Percentiles rank a stretch among this genome's conserved stretches.
Conservation (phyloP, 2,797 vertebrate genomes). For the Poeciliopsis paucimaculata region DNA sequence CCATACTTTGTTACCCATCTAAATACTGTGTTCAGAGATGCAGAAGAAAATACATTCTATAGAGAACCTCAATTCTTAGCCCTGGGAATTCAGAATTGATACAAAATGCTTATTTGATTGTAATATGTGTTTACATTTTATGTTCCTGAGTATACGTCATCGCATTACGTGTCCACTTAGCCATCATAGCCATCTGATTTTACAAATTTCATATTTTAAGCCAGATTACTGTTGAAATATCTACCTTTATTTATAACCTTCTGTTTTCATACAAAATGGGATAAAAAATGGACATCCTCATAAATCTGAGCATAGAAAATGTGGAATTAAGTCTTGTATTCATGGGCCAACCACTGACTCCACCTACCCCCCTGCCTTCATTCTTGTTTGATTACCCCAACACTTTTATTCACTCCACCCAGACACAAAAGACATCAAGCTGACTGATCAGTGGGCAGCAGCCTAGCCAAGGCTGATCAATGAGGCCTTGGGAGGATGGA, state of each 20-base stretch:
- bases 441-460: slow-evolving; percentile 71
- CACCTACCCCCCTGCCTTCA: slow-evolving; percentile 23
- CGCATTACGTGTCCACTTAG: too few relatives aligned
- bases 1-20: too few relatives aligned
- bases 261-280: not conserved
- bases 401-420: slow-evolving; percentile 76
- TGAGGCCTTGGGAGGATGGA: slow-evolving; percentile 59
- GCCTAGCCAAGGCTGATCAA: slow-evolving; percentile 65
- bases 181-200: not conserved
- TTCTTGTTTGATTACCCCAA: slow-evolving; percentile 66
- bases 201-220: not conserved
- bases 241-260: not conserved
- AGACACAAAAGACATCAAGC: slow-evolving; percentile 73
- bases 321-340: slow-evolving; percentile 11
- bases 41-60: not conserved
- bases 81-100: not conserved
- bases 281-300: too few relatives aligned
- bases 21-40: not conserved
- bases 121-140: too few relatives aligned
- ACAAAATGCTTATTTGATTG: not conserved
- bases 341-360: slow-evolving; percentile 27
- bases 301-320: not conserved
- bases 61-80: not conserved
- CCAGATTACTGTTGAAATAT: not conserved
- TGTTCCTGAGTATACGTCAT: too few relatives aligned